phyloP scores from a whole-genome alignment of 2,113 vertebrate species.

The Pardalotus punctatus region DNA sequence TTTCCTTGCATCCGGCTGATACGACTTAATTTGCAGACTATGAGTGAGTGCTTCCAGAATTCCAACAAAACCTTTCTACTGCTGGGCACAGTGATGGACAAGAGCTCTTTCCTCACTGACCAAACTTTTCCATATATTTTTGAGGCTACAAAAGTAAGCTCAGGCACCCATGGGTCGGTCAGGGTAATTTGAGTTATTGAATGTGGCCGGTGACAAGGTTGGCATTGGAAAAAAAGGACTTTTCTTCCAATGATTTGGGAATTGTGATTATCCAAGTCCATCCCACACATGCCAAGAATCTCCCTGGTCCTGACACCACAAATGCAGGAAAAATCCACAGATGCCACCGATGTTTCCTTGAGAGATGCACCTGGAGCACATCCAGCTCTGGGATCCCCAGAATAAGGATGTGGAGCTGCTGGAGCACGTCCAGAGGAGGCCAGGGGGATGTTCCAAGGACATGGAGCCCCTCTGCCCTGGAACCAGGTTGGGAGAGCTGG shows the following conservation, averaged over 20 bases:
- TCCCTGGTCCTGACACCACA: background rate
- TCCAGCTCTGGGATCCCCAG: background rate
- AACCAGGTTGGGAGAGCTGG: background rate
- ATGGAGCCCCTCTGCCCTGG: background rate
- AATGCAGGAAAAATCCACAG: background rate
- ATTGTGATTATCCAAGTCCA: background rate
- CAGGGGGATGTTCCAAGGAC: accelerated
- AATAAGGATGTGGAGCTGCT: background rate
- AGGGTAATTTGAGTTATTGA: background rate
- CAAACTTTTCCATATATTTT: accelerated
- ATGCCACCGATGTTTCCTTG: accelerated
- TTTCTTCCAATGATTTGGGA: too few species aligned
- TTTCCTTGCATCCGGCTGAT: background rate
- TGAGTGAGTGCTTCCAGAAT: background rate
- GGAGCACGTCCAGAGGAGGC: accelerated
- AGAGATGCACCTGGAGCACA: background rate
- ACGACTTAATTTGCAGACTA: background rate
- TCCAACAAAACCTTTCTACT: background rate
- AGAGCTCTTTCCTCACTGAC: background rate
- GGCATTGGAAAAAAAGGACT: background rate
- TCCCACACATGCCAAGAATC: background rate
- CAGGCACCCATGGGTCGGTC: background rate
- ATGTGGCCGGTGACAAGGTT: background rate
- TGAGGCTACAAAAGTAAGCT: background rate
- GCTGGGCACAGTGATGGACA: accelerated